Conservation (phyloP, 2,797 vertebrate genomes). For the Macropus fuliginosus region DNA sequence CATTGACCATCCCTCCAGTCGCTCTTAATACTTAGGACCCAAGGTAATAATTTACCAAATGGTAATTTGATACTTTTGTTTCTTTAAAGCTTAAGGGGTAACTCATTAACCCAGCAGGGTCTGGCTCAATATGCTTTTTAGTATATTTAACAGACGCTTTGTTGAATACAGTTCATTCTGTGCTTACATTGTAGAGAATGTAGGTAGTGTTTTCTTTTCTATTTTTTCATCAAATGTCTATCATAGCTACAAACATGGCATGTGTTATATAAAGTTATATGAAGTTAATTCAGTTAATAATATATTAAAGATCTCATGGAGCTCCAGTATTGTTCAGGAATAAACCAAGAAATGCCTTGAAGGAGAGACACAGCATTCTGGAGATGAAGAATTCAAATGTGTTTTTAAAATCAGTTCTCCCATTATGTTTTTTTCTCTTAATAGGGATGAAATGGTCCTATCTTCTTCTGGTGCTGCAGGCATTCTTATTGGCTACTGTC, state of each 20-base stretch:
- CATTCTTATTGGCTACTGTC: constrained; percentile 84
- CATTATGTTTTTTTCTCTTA: background rate
- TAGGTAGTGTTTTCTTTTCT: background rate
- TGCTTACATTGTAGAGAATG: background rate
- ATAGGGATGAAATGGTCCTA: constrained; percentile 80
- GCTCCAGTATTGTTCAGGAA: background rate
- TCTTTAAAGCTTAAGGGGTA: background rate
- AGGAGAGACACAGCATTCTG: background rate
- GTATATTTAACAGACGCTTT: background rate
- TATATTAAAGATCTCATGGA: background rate
- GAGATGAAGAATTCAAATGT: background rate
- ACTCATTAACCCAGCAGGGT: background rate
- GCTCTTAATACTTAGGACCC: background rate
- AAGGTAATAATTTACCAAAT: background rate
- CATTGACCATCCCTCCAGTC: background rate
- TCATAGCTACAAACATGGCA: background rate
- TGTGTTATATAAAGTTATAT: background rate
- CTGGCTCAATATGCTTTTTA: background rate
- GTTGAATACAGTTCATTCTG: background rate
- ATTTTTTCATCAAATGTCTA: background rate
- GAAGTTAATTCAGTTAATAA: background rate
- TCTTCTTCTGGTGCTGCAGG: constrained; percentile 72
- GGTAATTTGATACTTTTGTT: background rate
- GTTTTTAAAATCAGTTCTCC: background rate
- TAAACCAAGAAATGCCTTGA: background rate